phyloP scores from a whole-genome alignment of 2,113 vertebrate species.

The Trichomycterus rosablanca region DNA sequence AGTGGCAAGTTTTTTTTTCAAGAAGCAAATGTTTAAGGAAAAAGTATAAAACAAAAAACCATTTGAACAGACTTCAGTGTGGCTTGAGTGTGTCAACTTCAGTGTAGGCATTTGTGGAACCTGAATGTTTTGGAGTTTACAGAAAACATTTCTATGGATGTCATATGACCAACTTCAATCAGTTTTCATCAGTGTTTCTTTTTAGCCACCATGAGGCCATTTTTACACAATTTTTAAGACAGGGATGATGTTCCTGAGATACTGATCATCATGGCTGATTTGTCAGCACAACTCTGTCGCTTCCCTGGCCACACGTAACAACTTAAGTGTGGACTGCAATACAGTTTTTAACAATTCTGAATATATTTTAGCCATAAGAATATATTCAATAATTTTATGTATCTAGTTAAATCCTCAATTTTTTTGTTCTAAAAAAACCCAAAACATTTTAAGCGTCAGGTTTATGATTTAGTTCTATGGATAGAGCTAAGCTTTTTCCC shows the following conservation, averaged over 20 bases:
- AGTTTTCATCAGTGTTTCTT: background rate
- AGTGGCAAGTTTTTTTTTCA: slow-evolving; percentile 18
- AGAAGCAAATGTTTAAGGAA: slow-evolving; percentile 26
- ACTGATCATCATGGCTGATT: slow-evolving; percentile 5
- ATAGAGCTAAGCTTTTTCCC: slow-evolving; percentile 14
- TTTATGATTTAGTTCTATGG: too few relatives aligned
- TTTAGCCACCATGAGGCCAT: too few relatives aligned
- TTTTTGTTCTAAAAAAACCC: too few relatives aligned
- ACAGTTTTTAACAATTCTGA: slow-evolving; percentile 24
- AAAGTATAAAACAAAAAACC: slow-evolving; percentile 11
- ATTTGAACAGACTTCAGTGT: slow-evolving; percentile 19
- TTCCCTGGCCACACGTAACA: slow-evolving; percentile 16
- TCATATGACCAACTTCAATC: slow-evolving; percentile 11
- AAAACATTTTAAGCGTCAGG: too few relatives aligned
- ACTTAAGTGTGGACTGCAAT: slow-evolving; percentile 14
- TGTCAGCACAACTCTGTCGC: slow-evolving; percentile 36
- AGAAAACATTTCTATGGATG: background rate
- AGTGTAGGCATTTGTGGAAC: slow-evolving; percentile 20
- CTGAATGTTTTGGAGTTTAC: slow-evolving; percentile 3
- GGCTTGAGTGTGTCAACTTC: slow-evolving; percentile 37
- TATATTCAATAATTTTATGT: background rate
- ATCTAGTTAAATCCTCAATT: background rate
- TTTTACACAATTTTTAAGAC: too few relatives aligned
- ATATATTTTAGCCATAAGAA: slow-evolving; percentile 6
- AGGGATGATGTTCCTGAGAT: background rate